Evolutionary conservation across 2,797 vertebrate genomes (phyloP).

Genomic region (Tenualosa thibaudeaui): DNA sequence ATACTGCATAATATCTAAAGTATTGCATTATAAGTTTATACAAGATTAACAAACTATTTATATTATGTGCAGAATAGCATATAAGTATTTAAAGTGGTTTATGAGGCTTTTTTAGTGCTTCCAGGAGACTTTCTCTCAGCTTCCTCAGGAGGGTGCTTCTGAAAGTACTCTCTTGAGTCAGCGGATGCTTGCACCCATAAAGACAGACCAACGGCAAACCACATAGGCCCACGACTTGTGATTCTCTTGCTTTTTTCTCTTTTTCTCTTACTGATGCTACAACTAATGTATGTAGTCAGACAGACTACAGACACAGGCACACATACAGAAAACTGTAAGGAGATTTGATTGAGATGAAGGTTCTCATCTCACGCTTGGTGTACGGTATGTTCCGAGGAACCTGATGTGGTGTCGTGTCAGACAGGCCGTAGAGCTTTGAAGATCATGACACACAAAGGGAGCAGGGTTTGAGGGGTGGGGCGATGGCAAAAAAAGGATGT

Average conservation of each 20-base stretch:
- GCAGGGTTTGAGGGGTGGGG: background rate
- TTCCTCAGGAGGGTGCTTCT: constrained; percentile 44
- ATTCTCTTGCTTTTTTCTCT: background rate
- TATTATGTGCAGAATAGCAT: background rate
- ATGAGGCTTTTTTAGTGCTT: background rate
- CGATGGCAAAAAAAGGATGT: background rate
- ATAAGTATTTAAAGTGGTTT: background rate
- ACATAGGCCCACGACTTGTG: constrained; percentile 30
- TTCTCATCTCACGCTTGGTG: background rate
- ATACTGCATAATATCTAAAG: background rate
- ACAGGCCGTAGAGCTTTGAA: background rate
- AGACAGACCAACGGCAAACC: constrained; percentile 53
- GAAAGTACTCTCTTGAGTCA: constrained; percentile 49
- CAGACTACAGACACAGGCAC: constrained; percentile 36
- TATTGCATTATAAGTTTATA: background rate
- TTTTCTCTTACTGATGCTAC: background rate
- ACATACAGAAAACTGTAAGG: constrained; percentile 6
- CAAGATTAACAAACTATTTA: background rate
- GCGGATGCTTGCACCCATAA: background rate
- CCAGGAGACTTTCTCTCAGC: constrained; percentile 46
- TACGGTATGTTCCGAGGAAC: background rate
- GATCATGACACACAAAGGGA: background rate
- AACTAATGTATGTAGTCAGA: background rate
- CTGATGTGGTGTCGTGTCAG: background rate
- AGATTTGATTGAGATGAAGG: background rate